These are phyloP conservation scores for Pristionchus maxplancki DNA, from an alignment of 2,888 invertebrate species.

Conservation along the genomic window DNA sequence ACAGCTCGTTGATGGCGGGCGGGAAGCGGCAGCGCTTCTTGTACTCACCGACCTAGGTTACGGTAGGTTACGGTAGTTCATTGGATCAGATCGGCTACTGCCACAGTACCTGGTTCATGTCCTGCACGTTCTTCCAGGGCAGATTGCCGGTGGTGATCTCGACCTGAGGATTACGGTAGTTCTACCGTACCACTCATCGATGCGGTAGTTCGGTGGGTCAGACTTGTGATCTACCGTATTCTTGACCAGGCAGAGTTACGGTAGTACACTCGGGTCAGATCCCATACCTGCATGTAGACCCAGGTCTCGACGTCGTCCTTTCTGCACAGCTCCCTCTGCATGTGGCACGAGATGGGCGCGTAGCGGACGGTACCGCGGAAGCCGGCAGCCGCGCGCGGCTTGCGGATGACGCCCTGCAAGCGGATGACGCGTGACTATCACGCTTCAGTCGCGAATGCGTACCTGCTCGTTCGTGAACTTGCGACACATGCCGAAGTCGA, in stretches of 20 bases:
- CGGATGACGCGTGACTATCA: slow-evolving; percentile 7
- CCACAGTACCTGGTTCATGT: slow-evolving; percentile 62
- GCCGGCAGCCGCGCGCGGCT: slow-evolving; percentile 72
- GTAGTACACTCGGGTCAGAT: background rate
- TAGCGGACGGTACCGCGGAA: slow-evolving; percentile 75
- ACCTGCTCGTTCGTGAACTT: slow-evolving; percentile 52
- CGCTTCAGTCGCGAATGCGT: background rate
- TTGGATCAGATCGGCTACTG: background rate
- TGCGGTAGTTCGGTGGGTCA: background rate
- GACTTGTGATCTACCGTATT: background rate
- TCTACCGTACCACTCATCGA: background rate
- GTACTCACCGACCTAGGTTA: slow-evolving; percentile 60
- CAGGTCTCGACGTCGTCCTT: slow-evolving; percentile 70
- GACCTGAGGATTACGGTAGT: slow-evolving; percentile 52
- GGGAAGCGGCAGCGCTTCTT: slow-evolving; percentile 61
- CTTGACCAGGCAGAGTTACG: background rate
- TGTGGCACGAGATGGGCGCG: slow-evolving; percentile 72
- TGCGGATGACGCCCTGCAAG: slow-evolving; percentile 66
- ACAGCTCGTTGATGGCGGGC: slow-evolving; percentile 61
- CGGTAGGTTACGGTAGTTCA: background rate
- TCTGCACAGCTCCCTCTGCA: slow-evolving; percentile 70
- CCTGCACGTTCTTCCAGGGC: slow-evolving; percentile 67
- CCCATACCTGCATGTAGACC: slow-evolving; percentile 63
- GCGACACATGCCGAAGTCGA: slow-evolving; percentile 53
- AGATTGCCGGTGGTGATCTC: slow-evolving; percentile 67